Evolutionary conservation across 2,888 invertebrate genomes (phyloP).

Genomic region (Microctonus aethiopoides): DNA sequence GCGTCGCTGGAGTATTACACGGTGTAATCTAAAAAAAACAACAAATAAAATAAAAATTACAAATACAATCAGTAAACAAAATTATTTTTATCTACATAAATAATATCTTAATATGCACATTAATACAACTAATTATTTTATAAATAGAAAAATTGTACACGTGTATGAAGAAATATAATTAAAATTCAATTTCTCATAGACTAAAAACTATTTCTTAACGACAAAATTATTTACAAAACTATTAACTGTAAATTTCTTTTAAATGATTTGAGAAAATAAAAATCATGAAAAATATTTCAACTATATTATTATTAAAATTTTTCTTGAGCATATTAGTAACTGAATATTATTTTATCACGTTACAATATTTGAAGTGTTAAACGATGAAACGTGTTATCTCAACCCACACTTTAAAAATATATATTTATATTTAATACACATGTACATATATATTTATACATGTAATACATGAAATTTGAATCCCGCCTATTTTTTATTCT

Average conservation of each 20-base stretch:
- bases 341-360: not conserved
- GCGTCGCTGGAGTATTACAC: slow-evolving; percentile 94
- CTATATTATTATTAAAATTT: not conserved
- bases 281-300: too few relatives aligned
- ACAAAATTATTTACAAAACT: too few relatives aligned
- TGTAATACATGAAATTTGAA: too few relatives aligned
- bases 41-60: not conserved
- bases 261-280: too few relatives aligned
- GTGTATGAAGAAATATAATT: too few relatives aligned
- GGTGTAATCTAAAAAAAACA: slow-evolving; percentile 80
- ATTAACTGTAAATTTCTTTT: too few relatives aligned
- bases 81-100: not conserved
- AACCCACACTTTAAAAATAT: not conserved
- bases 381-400: not conserved
- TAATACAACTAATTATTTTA: too few relatives aligned
- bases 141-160: too few relatives aligned
- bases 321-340: not conserved
- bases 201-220: too few relatives aligned
- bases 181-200: too few relatives aligned
- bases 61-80: not conserved
- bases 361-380: not conserved
- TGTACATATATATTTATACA: not conserved
- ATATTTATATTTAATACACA: too few relatives aligned
- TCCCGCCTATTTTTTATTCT: not conserved
- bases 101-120: too few relatives aligned